Evolutionary conservation across 2,113 vertebrate species (phyloP).

Genomic region (Mellivora capensis): DNA sequence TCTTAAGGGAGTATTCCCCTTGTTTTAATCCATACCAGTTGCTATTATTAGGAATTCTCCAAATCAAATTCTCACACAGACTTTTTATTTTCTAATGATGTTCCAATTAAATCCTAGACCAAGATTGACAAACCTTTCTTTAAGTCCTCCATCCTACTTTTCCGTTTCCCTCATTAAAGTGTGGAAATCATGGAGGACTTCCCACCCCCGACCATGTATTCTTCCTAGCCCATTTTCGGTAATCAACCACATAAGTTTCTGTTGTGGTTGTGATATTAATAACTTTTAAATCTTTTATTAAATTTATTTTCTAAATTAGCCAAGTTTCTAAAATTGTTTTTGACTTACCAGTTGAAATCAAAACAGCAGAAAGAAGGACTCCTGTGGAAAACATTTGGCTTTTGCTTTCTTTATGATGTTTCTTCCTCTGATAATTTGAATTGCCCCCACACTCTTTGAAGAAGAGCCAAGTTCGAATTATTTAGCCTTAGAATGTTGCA

Average conservation of each 20-base stretch:
- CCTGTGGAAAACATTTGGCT: conserved; percentile 70
- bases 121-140: background rate
- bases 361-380: conserved; percentile 64
- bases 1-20: background rate
- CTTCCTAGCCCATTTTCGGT: background rate
- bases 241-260: background rate
- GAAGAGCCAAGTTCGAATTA: background rate
- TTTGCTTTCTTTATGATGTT: background rate
- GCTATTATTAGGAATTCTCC: background rate
- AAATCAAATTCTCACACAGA: background rate
- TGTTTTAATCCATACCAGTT: background rate
- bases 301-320: background rate
- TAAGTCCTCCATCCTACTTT: background rate
- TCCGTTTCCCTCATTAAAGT: background rate
- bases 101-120: background rate
- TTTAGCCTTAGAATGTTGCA: background rate
- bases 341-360: conserved; percentile 80
- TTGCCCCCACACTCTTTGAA: background rate
- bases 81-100: background rate
- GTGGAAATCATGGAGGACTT: background rate
- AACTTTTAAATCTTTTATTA: background rate
- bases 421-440: conserved; percentile 4
- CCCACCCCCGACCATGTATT: background rate
- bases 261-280: background rate
- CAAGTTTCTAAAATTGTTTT: background rate